Percentiles rank a stretch among this genome's conserved stretches.
These are phyloP conservation scores for Pangasius macronema DNA, from an alignment of 2,797 vertebrate species.

Conservation along the genomic window DNA sequence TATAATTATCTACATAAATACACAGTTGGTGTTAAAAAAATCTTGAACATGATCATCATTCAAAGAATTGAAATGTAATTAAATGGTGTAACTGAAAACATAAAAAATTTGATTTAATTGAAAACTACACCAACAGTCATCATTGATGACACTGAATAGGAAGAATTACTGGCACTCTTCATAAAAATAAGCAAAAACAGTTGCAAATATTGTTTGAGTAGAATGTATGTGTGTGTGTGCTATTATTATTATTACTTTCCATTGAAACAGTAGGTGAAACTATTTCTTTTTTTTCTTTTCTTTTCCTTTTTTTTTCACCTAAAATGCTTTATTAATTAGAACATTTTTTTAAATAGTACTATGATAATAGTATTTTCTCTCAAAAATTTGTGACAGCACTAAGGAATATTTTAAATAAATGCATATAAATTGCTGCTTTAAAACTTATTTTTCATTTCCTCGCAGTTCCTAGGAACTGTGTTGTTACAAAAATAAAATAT, in stretches of 20 bases:
- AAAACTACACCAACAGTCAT: not conserved
- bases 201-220: not conserved
- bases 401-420: not conserved
- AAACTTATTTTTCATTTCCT: not conserved
- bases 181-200: not conserved
- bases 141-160: not conserved
- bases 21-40: not conserved
- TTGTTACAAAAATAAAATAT: no score
- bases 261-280: not conserved
- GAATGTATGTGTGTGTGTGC: not conserved
- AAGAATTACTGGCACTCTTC: not conserved
- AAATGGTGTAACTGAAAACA: no score
- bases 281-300: no score
- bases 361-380: not conserved
- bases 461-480: not conserved
- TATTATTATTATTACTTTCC: not conserved
- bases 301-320: no score
- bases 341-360: not conserved
- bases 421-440: not conserved
- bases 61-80: not conserved
- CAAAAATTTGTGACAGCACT: no score
- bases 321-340: no score
- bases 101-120: no score
- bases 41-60: not conserved
- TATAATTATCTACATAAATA: not conserved